These are phyloP conservation scores for Octomys mimax DNA, from an alignment of 2,797 vertebrate species.

Conservation along the genomic window DNA sequence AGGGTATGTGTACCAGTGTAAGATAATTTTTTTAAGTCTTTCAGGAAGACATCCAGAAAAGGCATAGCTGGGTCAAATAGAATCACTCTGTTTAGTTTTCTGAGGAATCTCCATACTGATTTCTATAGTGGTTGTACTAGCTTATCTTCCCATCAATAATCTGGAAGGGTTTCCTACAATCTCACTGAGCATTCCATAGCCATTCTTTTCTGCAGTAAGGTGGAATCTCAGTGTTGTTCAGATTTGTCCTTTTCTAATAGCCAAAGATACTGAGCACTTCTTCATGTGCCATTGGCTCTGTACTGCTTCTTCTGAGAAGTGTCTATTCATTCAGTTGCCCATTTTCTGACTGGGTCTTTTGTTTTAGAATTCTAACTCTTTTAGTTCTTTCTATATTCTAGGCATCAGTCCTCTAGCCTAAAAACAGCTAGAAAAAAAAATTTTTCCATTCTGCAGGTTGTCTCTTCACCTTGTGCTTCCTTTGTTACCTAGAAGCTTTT, in stretches of 20 bases:
- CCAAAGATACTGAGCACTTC: background rate
- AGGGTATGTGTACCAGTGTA: background rate
- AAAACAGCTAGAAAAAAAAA: background rate
- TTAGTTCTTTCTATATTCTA: background rate
- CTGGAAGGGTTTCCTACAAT: background rate
- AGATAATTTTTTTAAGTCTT: background rate
- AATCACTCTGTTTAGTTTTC: background rate
- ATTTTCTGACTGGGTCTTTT: background rate
- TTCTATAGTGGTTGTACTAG: background rate
- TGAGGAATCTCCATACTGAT: background rate
- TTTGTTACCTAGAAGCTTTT: background rate
- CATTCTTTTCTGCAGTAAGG: background rate
- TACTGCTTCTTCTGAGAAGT: background rate
- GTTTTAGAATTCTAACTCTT: background rate
- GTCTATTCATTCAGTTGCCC: background rate
- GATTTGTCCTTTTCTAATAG: background rate
- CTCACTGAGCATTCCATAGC: background rate
- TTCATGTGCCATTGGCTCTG: background rate
- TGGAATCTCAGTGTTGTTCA: background rate
- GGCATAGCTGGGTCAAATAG: background rate
- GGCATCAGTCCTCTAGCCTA: background rate
- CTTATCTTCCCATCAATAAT: background rate
- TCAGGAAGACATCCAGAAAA: background rate
- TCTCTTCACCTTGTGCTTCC: background rate
- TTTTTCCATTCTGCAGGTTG: background rate